phyloP scores from a whole-genome alignment of 2,888 invertebrate species.

The Cryptophagus acutangulus region DNA sequence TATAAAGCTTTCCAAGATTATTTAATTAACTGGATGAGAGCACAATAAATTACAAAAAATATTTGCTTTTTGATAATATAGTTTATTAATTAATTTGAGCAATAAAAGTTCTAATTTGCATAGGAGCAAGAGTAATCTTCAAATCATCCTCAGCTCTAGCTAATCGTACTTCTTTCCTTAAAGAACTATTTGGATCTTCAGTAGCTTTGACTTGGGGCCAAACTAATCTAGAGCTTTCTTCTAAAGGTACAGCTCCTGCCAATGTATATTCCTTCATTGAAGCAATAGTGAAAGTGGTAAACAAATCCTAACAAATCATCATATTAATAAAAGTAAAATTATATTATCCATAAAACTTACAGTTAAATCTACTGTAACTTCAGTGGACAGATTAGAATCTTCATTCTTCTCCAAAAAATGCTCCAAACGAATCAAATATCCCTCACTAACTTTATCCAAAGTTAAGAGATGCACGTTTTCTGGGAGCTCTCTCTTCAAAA shows the following conservation, averaged over 20 bases:
- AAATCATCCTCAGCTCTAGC: constrained; percentile 9
- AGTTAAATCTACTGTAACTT: constrained; percentile 53
- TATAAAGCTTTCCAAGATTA: too few species aligned
- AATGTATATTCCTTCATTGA: constrained; percentile 42
- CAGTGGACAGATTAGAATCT: constrained; percentile 50
- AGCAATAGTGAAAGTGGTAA: constrained; percentile 37
- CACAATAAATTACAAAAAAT: too few species aligned
- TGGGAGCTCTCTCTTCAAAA: constrained; percentile 56
- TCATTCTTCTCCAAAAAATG: constrained; percentile 65
- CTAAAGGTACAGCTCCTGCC: constrained; percentile 49
- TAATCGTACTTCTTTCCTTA: constrained; percentile 3
- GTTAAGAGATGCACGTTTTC: constrained; percentile 68
- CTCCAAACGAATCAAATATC: constrained; percentile 66
- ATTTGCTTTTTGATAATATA: too few species aligned
- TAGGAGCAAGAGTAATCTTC: constrained; percentile 14
- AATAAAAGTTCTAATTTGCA: constrained; percentile 17
- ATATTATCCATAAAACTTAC: constrained; percentile 32
- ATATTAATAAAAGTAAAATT: neutral
- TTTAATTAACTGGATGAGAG: too few species aligned
- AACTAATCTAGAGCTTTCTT: constrained; percentile 44
- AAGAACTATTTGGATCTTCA: constrained; percentile 9
- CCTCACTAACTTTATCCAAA: constrained; percentile 67
- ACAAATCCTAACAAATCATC: constrained; percentile 27
- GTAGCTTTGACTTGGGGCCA: constrained; percentile 22
- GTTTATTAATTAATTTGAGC: constrained; percentile 5